Evolutionary conservation across 2,888 invertebrate species (phyloP), one percentile per base, ranked within the genome.

Genomic region (Matsumyia berberina): DNA sequence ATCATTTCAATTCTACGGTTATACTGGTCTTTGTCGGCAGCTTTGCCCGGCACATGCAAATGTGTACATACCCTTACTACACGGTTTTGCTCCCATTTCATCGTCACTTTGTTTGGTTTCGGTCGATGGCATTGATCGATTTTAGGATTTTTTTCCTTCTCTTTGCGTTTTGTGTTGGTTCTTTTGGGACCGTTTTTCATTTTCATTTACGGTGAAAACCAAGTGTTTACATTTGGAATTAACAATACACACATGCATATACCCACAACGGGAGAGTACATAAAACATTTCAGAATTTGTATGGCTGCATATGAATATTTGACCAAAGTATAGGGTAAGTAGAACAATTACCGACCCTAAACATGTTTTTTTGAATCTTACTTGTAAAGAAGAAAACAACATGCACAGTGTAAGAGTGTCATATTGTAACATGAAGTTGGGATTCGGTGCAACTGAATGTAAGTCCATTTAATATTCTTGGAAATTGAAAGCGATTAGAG

Each of bases 61-160:
- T 33, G 37, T 64, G 49, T 33, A 51, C 29, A 53, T 49, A 35
- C 37, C 37, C 33, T 31, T 15, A 11, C 12, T 35, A 42, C 33
- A 19, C 19, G 6, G 33, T 31, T 55, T 33, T 73, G 35, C 44
- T 35, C 19, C 39, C 19, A 70, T 57, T 33, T 24, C 24, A 62
- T 55, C 29, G n/a, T 55, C 12, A 64, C 33, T 42, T 78, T 64
- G 64, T 79, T 64, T 72, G 78, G 78, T 64, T 72, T 79, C 70
- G 70, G 78, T 79, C 70, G 78, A 72, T 72, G 78, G 44, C 64
- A 53, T 64, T 79, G 49, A 69, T 69, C 53, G 77, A 77, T 77
- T 69, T 77, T 53, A 57, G 29, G 5, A 60, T 53, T 53, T 35
- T 67, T 60, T 24, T 6, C n/a, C 35, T 58, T 60, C 33, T 6